Conservation (phyloP, 2,797 vertebrate species). For the Adelosebastes latens region DNA sequence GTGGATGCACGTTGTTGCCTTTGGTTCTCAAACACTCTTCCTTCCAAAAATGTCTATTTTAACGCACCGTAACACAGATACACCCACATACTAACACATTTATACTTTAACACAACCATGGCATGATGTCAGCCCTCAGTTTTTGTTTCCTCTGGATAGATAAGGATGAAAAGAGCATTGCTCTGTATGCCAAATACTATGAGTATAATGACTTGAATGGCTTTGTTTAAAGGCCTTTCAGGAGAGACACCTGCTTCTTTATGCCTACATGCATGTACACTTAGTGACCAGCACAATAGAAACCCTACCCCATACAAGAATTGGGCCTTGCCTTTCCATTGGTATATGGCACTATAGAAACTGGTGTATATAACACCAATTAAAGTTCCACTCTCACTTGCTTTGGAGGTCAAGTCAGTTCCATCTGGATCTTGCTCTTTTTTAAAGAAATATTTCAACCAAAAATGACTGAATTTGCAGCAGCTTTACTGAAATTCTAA, state of each 20-base stretch:
- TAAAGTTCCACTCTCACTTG: background rate
- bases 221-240: slow-evolving; percentile 49
- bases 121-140: slow-evolving; percentile 1
- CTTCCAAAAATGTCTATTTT: slow-evolving; percentile 10
- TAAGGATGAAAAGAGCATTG: slow-evolving; percentile 31
- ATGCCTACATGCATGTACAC: slow-evolving; percentile 21
- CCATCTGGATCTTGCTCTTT: background rate
- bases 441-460: background rate
- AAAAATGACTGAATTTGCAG: background rate
- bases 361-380: background rate
- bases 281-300: slow-evolving; percentile 29
- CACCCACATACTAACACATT: slow-evolving; percentile 37
- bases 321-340: background rate
- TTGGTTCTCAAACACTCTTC: slow-evolving; percentile 9
- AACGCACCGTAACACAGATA: slow-evolving; percentile 2
- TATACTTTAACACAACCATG: slow-evolving; percentile 25
- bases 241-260: slow-evolving; percentile 51
- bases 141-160: slow-evolving; percentile 11
- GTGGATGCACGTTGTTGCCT: background rate
- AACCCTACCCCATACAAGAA: slow-evolving; percentile 9
- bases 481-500: background rate
- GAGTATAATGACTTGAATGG: slow-evolving; percentile 39
- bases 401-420: background rate
- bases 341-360: slow-evolving; percentile 5
- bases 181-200: slow-evolving; percentile 18